phyloP scores from a whole-genome alignment of 2,888 invertebrate genomes.

The Eupithecia subumbrata region DNA sequence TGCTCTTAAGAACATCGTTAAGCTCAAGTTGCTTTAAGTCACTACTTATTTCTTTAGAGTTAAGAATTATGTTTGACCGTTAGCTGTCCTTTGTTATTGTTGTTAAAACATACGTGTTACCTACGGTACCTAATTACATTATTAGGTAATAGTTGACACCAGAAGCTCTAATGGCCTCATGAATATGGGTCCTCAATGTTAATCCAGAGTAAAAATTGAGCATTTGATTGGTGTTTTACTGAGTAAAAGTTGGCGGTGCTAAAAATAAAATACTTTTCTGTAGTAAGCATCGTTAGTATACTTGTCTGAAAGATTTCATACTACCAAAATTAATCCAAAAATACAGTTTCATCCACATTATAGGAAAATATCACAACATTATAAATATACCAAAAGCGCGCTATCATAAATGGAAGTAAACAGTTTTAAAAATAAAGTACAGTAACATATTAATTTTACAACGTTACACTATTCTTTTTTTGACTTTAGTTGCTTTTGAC shows the following conservation, averaged over 20 bases:
- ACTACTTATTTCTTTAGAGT: constrained; percentile 9
- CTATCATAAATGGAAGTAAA: constrained; percentile 76
- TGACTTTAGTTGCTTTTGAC: constrained; percentile 54
- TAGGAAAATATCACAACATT: constrained; percentile 77
- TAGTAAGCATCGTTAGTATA: constrained; percentile 69
- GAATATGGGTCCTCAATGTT: neutral
- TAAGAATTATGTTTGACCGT: neutral
- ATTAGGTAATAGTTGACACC: neutral
- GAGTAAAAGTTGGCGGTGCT: neutral
- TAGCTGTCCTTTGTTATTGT: neutral
- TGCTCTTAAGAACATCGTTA: neutral
- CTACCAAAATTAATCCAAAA: constrained; percentile 77
- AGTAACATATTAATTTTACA: constrained; percentile 75
- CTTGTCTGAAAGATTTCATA: constrained; percentile 78
- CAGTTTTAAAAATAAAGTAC: constrained; percentile 75
- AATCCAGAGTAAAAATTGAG: neutral
- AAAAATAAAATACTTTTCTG: constrained; percentile 49
- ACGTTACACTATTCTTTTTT: constrained; percentile 61
- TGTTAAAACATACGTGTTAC: neutral
- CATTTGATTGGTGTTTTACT: neutral
- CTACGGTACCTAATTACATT: neutral
- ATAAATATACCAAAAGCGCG: constrained; percentile 78
- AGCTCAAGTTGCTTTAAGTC: neutral
- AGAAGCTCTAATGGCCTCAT: neutral
- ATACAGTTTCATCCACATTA: constrained; percentile 78